Conservation (phyloP, 2,888 invertebrate species). For the Cephus pulcher region DNA sequence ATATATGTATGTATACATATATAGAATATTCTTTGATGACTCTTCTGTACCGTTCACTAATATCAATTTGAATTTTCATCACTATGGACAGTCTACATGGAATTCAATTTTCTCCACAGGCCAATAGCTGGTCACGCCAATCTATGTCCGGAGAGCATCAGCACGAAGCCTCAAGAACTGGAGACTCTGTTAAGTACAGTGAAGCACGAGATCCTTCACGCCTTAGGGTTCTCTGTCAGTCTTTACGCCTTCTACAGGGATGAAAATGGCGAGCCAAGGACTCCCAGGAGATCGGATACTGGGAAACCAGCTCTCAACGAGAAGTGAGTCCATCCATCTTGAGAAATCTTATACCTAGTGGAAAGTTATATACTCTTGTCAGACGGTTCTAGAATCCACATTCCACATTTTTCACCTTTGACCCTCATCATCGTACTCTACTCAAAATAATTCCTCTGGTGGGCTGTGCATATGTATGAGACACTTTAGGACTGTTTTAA, state of each 20-base stretch:
- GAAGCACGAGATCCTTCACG: conserved; percentile 98
- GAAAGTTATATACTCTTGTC: neutral
- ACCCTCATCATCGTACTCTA: neutral
- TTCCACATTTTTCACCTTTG: neutral
- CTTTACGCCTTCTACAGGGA: conserved; percentile 97
- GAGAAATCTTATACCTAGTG: neutral
- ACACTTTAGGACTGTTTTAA: neutral
- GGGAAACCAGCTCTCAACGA: conserved; percentile 91
- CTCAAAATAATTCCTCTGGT: neutral
- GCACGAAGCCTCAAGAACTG: conserved; percentile 90
- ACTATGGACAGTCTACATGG: neutral
- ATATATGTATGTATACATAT: neutral
- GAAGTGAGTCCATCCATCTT: conserved; percentile 72
- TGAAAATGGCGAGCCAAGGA: conserved; percentile 87
- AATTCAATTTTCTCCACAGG: conserved; percentile 67
- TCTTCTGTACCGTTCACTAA: neutral
- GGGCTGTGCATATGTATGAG: neutral
- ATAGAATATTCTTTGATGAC: neutral
- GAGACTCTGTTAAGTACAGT: conserved; percentile 94
- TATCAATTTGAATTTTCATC: neutral
- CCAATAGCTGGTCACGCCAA: conserved; percentile 99
- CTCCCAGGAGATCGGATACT: conserved; percentile 82
- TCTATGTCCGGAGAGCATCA: conserved; percentile 94
- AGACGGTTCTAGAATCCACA: neutral
- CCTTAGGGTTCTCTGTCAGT: conserved; percentile 96